Evolutionary conservation across 2,797 vertebrate genomes (phyloP).

Genomic region (Chelidonichthys spinosus): DNA sequence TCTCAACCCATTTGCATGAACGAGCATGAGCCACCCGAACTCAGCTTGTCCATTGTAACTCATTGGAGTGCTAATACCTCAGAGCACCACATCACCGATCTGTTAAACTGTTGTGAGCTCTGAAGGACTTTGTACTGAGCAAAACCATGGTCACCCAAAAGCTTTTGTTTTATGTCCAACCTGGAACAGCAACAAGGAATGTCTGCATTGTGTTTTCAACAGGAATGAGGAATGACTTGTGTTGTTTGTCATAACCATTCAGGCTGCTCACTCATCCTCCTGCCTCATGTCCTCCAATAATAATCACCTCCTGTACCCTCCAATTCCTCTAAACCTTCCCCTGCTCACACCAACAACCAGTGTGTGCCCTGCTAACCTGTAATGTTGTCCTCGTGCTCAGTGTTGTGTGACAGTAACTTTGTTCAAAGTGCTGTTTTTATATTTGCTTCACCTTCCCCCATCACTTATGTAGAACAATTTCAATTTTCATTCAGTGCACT

Average conservation of each 20-base stretch:
- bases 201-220: conserved; percentile 63
- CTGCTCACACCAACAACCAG: conserved; percentile 59
- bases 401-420: conserved; percentile 39
- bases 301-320: conserved; percentile 62
- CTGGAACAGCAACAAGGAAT: conserved; percentile 56
- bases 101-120: conserved; percentile 19
- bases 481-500: conserved; percentile 37
- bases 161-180: conserved; percentile 30
- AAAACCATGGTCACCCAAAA: conserved; percentile 18
- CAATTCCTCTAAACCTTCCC: conserved; percentile 40
- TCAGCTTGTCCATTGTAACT: conserved; percentile 87
- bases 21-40: conserved; percentile 83
- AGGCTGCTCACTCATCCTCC: conserved; percentile 70
- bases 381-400: conserved; percentile 43
- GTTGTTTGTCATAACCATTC: conserved; percentile 68
- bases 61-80: conserved; percentile 57
- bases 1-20: conserved; percentile 82
- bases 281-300: conserved; percentile 67
- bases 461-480: conserved; percentile 38
- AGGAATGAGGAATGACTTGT: conserved; percentile 73
- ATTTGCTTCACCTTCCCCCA: conserved; percentile 9
- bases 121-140: conserved; percentile 23
- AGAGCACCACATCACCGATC: conserved; percentile 29
- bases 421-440: conserved; percentile 33
- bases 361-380: conserved; percentile 61